Base-by-base conservation (phyloP, 1,140 invertebrate species). In the Ruditapes philippinarum region DNA sequence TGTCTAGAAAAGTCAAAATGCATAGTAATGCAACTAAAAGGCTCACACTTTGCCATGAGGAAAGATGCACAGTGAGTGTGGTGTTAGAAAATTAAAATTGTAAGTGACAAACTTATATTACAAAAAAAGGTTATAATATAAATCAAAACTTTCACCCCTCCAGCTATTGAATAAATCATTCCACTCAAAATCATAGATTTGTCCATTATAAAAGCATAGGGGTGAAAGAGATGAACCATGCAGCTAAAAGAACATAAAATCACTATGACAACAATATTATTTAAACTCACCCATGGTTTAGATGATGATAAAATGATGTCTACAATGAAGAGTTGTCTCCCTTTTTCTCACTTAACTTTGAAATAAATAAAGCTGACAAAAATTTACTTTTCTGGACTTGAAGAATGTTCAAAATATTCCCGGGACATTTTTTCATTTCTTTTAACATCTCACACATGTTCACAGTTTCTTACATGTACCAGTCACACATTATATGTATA, bases 271-370 rank as follows among this genome's bases (percentile, higher is more conserved):
- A 70, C 19, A 57, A 9, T 70, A 70, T 70, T 70, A 65, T 70
- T 14, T 36, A 38, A 70, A 70, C 65, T 70, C 65, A 70, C 65
- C 65, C 33, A 70, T 38, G n/a, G 28, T 31, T 65, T 31, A 65
- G 65, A 70, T 38, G 65, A 70, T 70, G 65, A 70, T 5, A 65
- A 65, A 70, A 70, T 70, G 36, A 70, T 70, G 65, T 70, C 36
- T 36, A 28, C 38, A 38, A 28, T 70, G 65, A 70, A 31, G 57
- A 62, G 57, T 62, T 36, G 9, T 70, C 65, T 70, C 65, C 65
- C 33, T 40, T 38, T 28, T 70, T 70, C 65, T 70, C 65, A 70
- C 65, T 70, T 70, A 70, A 38, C n/a, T 49, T 45, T 40, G 51
- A 78, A 49, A 14, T 28, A 78, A 45, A 45, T 28, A n/a, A 19